phyloP scores from a whole-genome alignment of 2,888 invertebrate species.

The Andrena flavipes region DNA sequence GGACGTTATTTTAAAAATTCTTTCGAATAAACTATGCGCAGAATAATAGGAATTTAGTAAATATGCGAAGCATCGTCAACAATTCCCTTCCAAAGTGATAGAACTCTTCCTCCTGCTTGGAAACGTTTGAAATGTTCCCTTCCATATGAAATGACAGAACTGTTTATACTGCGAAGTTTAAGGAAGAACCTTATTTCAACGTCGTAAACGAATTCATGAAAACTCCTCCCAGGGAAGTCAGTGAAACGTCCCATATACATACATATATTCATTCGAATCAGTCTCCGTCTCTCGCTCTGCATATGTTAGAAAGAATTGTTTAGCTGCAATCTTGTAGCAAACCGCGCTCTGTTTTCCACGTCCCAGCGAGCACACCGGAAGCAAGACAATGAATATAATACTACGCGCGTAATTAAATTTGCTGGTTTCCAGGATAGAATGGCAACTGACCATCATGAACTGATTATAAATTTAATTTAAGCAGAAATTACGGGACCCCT shows the following conservation, averaged over 20 bases:
- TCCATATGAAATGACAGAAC: too few relatives aligned
- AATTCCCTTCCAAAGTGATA: not conserved
- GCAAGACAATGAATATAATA: not conserved
- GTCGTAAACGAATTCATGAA: too few relatives aligned
- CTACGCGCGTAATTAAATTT: not conserved
- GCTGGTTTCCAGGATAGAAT: not conserved
- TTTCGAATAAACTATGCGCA: not conserved
- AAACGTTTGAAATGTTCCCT: too few relatives aligned
- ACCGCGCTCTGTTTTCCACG: conserved; percentile 7
- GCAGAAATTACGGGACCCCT: conserved; percentile 19
- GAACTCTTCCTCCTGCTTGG: not conserved
- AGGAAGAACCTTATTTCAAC: not conserved
- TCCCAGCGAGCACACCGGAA: not conserved
- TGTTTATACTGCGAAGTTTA: not conserved
- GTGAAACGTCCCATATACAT: too few relatives aligned
- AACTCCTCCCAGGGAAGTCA: too few relatives aligned
- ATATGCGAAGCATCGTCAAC: not conserved
- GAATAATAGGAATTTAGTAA: not conserved
- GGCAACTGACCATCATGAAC: conserved; percentile 29
- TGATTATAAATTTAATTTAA: conserved; percentile 49
- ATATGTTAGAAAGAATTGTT: too few relatives aligned
- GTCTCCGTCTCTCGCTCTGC: too few relatives aligned
- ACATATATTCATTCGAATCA: too few relatives aligned
- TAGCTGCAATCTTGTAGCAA: too few relatives aligned
- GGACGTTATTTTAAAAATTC: not conserved